These are phyloP conservation scores for Campaea margaritaria DNA, from an alignment of 2,888 invertebrate species.

Conservation along the genomic window DNA sequence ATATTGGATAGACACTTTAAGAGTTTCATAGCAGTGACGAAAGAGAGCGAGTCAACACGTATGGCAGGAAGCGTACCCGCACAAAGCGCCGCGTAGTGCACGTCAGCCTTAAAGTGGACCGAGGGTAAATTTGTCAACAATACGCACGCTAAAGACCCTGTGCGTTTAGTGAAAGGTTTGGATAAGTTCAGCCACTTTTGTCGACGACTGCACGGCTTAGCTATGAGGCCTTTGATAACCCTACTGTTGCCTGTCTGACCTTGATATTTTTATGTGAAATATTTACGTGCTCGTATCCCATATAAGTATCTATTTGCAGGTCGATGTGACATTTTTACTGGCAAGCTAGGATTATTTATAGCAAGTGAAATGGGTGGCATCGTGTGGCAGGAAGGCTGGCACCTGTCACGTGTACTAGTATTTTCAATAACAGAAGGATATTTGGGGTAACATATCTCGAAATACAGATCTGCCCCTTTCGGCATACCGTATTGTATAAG, in stretches of 20 bases:
- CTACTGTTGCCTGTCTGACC: conserved; percentile 10
- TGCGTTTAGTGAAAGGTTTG: no score
- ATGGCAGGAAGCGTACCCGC: no score
- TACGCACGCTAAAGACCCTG: no score
- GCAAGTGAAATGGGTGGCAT: conserved; percentile 28
- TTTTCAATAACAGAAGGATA: conserved; percentile 26
- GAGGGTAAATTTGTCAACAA: no score
- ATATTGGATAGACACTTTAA: no score
- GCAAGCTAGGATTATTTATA: conserved; percentile 30
- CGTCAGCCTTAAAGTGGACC: no score
- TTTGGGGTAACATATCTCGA: conserved; percentile 14
- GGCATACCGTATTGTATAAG: conserved; percentile 6
- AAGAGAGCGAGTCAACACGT: no score
- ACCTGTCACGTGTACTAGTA: conserved; percentile 27
- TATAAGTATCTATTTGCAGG: conserved; percentile 23
- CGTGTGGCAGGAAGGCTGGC: conserved; percentile 28
- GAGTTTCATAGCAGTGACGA: no score
- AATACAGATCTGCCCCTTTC: conserved; percentile 17
- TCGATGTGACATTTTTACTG: conserved; percentile 28
- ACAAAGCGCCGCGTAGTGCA: no score
- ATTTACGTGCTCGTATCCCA: conserved; percentile 20
- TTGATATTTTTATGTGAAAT: conserved; percentile 31
- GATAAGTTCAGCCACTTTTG: no score
- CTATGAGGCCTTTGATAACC: conserved; percentile 3
- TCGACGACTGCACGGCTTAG: not conserved